Base-by-base conservation (phyloP, 2,888 invertebrate species). In the Lasioglossum leucozonium region DNA sequence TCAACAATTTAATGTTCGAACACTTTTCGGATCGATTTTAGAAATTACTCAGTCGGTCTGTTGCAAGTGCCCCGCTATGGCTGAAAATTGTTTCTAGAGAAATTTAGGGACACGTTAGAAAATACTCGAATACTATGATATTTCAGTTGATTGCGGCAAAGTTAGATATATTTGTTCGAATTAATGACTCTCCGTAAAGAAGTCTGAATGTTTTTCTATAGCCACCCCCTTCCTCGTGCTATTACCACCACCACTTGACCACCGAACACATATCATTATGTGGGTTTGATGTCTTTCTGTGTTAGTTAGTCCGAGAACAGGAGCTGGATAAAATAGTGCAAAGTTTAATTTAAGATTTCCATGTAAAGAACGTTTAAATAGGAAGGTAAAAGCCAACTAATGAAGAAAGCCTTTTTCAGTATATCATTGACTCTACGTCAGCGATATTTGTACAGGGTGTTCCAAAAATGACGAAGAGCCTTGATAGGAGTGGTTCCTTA, bases 161-260 rank as follows among this genome's bases (percentile, higher is more conserved):
- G 88, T 87, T 87, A 85, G 90, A 91, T 92, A 91, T 92, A 22
- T 90, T 92, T 89, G 92, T 91, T 92, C 58, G 40, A 88, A 89
- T 91, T 91, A 92, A 93, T 93, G 91, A 92, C 92, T 91, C 92
- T 93, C 90, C 93, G 92, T 91, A 92, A 92, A 93, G 87, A 92
- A 92, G 93, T 93, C 92, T 93, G 93, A 93, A 94, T 94, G 94
- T 94, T 93, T 93, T 94, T 93, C 92, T 93, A 93, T 94, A 94
- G 94, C 93, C 92, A 92, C 94, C 93, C 93, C 93, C 93, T 93
- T 94, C 94, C 94, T 94, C 93, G 93, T 92, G 92, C 93, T 93
- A 93, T 93, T 92, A 93, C 90, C 92, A 93, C 93, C 91, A 91
- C 92, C 93, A 93, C 92, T 93, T 92, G 93, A 93, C 93, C 93